Percentiles rank a stretch among this genome's conserved stretches.
Evolutionary conservation across 2,113 vertebrate genomes (phyloP).

Genomic region (Phyllostomus discolor): DNA sequence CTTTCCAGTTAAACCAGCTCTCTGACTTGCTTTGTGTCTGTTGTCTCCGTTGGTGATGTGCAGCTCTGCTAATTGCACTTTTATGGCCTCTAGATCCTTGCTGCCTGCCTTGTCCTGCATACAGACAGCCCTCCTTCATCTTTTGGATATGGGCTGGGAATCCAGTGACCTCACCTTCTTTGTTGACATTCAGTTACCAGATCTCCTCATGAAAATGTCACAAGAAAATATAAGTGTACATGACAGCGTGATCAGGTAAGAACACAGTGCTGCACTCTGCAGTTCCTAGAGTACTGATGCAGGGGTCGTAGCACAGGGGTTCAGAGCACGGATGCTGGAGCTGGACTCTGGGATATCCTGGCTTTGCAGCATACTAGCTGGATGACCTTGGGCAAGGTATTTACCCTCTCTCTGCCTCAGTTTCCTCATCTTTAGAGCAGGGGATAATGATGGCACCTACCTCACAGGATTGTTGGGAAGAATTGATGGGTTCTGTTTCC

Average conservation of each 20-base stretch:
- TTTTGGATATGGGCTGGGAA: slow-evolving; percentile 96
- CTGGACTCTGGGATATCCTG: background rate
- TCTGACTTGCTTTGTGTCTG: background rate
- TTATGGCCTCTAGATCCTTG: slow-evolving; percentile 80
- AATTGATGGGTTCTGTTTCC: background rate
- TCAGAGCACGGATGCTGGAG: background rate
- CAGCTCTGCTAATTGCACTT: background rate
- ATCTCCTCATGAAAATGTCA: slow-evolving; percentile 91
- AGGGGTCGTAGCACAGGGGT: rapidly evolving
- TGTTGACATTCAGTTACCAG: slow-evolving; percentile 89
- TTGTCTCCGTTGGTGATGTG: background rate
- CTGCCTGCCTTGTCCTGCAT: slow-evolving; percentile 94
- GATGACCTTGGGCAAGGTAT: background rate
- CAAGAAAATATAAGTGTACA: slow-evolving; percentile 97
- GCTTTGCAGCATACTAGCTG: background rate
- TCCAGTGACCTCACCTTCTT: slow-evolving; percentile 92
- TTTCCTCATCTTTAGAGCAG: slow-evolving; percentile 18
- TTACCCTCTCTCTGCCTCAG: background rate
- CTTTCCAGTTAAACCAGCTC: background rate
- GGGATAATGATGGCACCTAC: background rate
- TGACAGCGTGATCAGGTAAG: slow-evolving; percentile 93
- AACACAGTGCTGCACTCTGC: no score
- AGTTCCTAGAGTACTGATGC: background rate
- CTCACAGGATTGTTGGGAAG: background rate
- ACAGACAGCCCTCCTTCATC: slow-evolving; percentile 93